Evolutionary conservation across 92 coral and sea anemone genomes (phyloP), one percentile per base, ranked within the genome.

Genomic region (Galaxea fascicularis): DNA sequence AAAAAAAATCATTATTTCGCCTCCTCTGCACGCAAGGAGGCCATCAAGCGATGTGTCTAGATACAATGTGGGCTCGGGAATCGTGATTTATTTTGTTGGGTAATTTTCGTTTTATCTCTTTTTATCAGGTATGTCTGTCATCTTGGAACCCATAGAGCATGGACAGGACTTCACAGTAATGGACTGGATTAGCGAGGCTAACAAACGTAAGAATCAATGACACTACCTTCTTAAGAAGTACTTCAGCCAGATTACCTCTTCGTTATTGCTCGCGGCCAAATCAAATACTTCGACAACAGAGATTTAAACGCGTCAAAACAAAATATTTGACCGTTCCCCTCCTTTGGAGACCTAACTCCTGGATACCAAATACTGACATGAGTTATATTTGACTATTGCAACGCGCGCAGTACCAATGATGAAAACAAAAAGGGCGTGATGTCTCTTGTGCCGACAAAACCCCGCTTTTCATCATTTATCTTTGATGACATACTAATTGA

Each of bases 121-220:
- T 8, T 71, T 49, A 28, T 29, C 29, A 82, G 78, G 58, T 11
- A 59, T 53, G 3, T 63, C 87, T 30, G 17, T 66, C 20, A 22
- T 73, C 27, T 45, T 74, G 20, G 63, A 51, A 26, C 35, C 82
- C 8, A 21, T 21, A 22, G 64, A 63, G 24, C 46, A 62, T 73
- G 81, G 72, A 25, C 82, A 73, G 16, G 81, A 75, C 41, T 73
- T 74, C 51, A 74, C 87, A 10, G 87, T 83, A 4, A 83, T 83
- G 95, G 95, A 91, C 47, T 84, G 87, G 73, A 91, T 91, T 46
- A 91, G 88, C 71, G 86, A 66, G 69, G 95, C 87, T 20, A 91
- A 91, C 77, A 88, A 88, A 85, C 86, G 95, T 91, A 85, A 88
- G 93, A 26, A 51, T 18, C 4, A 27, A 58, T 17, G 15, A 22